Evolutionary conservation across 2,888 invertebrate genomes (phyloP).

Genomic region (Amorpha juglandis): DNA sequence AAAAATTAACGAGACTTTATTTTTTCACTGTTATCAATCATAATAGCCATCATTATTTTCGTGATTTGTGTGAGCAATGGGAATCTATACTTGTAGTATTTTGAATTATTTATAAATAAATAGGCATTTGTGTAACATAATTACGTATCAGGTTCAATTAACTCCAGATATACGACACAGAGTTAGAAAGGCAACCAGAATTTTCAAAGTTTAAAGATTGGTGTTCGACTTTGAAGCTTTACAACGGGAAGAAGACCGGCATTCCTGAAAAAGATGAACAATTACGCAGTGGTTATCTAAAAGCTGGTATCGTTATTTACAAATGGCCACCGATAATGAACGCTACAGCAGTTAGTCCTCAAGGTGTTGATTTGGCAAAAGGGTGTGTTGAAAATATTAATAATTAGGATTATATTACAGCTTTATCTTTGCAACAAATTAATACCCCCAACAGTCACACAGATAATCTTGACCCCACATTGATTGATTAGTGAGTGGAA

Average conservation of each 20-base stretch:
- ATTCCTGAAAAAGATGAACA: slow-evolving; percentile 72
- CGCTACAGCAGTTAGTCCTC: slow-evolving; percentile 73
- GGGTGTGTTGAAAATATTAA: slow-evolving; percentile 59
- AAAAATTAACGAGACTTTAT: no score
- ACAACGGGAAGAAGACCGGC: slow-evolving; percentile 82
- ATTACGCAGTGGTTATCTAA: slow-evolving; percentile 59
- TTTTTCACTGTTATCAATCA: no score
- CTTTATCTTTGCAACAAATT: no score
- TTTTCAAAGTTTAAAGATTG: slow-evolving; percentile 88
- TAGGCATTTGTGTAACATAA: no score
- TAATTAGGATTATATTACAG: no score
- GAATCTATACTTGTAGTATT: no score
- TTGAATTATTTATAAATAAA: no score
- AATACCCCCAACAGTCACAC: no score
- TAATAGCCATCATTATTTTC: no score
- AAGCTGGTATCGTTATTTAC: slow-evolving; percentile 84
- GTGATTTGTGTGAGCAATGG: no score
- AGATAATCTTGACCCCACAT: no score
- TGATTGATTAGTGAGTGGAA: no score
- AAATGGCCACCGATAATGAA: slow-evolving; percentile 86
- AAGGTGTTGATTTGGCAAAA: slow-evolving; percentile 82
- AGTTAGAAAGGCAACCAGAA: slow-evolving; percentile 87
- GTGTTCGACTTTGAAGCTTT: slow-evolving; percentile 85
- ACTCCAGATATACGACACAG: slow-evolving; percentile 84
- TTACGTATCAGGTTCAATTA: not conserved